These are phyloP conservation scores for Caradrina kadenii DNA, from an alignment of 2,888 invertebrate genomes.

Conservation along the genomic window DNA sequence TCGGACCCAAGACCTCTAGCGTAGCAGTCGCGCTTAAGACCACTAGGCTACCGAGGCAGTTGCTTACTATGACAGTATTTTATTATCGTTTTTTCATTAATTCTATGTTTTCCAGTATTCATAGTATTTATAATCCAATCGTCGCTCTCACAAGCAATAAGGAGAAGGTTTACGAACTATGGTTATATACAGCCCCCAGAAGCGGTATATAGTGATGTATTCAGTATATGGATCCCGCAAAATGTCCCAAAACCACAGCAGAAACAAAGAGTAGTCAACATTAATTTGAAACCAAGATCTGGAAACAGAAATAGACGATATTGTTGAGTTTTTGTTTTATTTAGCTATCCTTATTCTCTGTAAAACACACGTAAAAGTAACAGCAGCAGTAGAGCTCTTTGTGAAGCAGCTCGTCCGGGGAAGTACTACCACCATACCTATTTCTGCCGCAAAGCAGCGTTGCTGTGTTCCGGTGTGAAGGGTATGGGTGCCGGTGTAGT, in stretches of 20 bases:
- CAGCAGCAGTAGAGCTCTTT: too few species aligned
- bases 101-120: constrained; percentile 7
- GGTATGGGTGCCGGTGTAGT: too few species aligned
- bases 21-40: too few species aligned
- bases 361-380: too few species aligned
- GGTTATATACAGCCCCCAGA: background rate
- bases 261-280: background rate
- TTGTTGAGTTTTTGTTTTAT: background rate
- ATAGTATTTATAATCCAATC: background rate
- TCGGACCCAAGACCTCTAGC: too few species aligned
- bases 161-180: constrained; percentile 2
- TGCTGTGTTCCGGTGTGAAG: too few species aligned
- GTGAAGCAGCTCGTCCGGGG: too few species aligned
- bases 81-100: background rate
- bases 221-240: background rate
- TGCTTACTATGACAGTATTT: too few species aligned
- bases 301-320: too few species aligned
- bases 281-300: background rate
- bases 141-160: background rate
- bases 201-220: background rate
- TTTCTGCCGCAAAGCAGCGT: too few species aligned
- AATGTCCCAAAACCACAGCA: background rate
- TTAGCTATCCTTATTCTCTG: background rate
- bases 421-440: too few species aligned
- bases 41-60: too few species aligned